Percentiles rank a stretch among this genome's conserved stretches.
Conservation (phyloP, 2,888 invertebrate genomes). For the Trypoxylon attenuatum region DNA sequence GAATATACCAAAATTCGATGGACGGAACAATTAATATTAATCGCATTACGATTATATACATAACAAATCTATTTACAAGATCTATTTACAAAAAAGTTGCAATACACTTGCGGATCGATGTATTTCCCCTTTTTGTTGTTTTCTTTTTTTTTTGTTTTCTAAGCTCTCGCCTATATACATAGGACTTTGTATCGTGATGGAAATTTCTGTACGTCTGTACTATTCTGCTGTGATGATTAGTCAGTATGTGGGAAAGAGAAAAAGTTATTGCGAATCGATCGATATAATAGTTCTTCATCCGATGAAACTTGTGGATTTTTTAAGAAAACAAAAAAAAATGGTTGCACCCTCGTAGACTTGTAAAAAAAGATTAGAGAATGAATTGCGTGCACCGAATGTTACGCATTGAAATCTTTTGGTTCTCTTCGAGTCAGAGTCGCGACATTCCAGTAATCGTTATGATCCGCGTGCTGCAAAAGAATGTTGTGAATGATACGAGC, state of each 20-base stretch:
- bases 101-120: too few species aligned
- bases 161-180: constrained; percentile 25
- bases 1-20: constrained; percentile 58
- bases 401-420: too few species aligned
- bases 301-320: too few species aligned
- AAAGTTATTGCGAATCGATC: constrained; percentile 12
- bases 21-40: constrained; percentile 36
- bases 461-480: too few species aligned
- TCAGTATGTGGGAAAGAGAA: constrained; percentile 28
- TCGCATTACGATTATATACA: constrained; percentile 16
- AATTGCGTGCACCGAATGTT: too few species aligned
- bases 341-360: too few species aligned
- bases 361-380: too few species aligned
- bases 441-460: too few species aligned
- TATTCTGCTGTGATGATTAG: constrained; percentile 42
- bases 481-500: too few species aligned
- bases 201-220: constrained; percentile 26
- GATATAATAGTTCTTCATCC: constrained; percentile 20
- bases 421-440: too few species aligned
- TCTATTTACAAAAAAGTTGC: constrained; percentile 36
- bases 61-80: constrained; percentile 6
- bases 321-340: too few species aligned
- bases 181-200: constrained; percentile 20
- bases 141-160: constrained; percentile 9
- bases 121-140: constrained; percentile 44